Conservation (phyloP, 1,140 invertebrate genomes). For the Bombus sylvicola region DNA sequence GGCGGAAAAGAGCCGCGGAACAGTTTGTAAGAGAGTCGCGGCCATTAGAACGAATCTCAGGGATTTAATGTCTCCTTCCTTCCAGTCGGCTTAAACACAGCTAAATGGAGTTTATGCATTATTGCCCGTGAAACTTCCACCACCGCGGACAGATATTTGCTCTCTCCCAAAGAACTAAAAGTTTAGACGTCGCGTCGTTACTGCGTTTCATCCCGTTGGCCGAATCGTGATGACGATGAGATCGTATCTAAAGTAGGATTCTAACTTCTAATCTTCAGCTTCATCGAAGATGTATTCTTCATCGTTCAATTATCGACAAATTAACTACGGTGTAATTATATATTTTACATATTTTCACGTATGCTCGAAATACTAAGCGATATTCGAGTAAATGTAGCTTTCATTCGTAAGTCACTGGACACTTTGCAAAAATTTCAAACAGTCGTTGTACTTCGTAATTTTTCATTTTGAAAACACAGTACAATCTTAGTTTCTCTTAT, state of each 20-base stretch:
- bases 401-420: too few relatives aligned
- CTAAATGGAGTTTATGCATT: conserved; percentile 68
- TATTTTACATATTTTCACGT: too few relatives aligned
- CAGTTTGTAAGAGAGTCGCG: conserved; percentile 82
- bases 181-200: not conserved
- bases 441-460: too few relatives aligned
- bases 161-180: conserved; percentile 5
- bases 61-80: conserved; percentile 79
- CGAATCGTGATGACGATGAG: not conserved
- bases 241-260: not conserved
- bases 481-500: too few relatives aligned
- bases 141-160: conserved; percentile 37
- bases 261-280: not conserved
- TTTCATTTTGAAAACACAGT: too few relatives aligned
- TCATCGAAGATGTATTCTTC: not conserved
- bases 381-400: too few relatives aligned
- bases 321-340: not conserved
- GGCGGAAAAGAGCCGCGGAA: conserved; percentile 66
- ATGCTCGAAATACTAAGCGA: too few relatives aligned
- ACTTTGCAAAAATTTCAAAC: too few relatives aligned
- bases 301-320: not conserved
- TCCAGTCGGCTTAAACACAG: conserved; percentile 60
- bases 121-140: conserved; percentile 58
- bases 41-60: conserved; percentile 82
- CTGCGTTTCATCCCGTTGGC: not conserved